A percentile compares a stretch with the other conserved stretches of the same genome.
Evolutionary conservation across 2,113 vertebrate species (phyloP).

Genomic region (Brachirus orientalis): DNA sequence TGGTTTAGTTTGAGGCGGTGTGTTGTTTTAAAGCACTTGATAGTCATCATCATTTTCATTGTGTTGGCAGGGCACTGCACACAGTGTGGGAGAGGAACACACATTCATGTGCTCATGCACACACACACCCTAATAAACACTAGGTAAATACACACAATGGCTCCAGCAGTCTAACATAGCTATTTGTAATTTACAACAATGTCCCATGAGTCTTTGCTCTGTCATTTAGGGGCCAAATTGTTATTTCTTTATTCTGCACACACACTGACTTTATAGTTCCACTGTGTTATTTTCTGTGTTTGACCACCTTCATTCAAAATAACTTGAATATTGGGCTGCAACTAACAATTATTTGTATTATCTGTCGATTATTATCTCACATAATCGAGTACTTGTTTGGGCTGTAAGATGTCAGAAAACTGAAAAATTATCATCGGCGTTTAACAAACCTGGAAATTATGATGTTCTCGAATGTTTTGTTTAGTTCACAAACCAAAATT

Average conservation of each 20-base stretch:
- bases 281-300: no score
- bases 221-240: background rate
- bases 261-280: background rate
- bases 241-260: background rate
- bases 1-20: conserved; percentile 64
- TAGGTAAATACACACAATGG: conserved; percentile 26
- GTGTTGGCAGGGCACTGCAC: conserved; percentile 18
- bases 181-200: conserved; percentile 23
- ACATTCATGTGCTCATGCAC: conserved; percentile 40
- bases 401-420: no score
- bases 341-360: no score
- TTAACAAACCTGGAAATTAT: no score
- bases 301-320: no score
- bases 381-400: no score
- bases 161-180: background rate
- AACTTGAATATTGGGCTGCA: no score
- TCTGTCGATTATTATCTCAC: no score
- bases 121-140: background rate
- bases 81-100: conserved; percentile 52
- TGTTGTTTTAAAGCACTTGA: conserved; percentile 68
- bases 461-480: no score
- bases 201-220: conserved; percentile 7
- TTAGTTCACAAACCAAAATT: no score
- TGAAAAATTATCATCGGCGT: no score
- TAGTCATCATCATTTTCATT: conserved; percentile 53